Evolutionary conservation across 2,113 vertebrate species (phyloP), one percentile per base, ranked within the genome.

Genomic region (Daphoenositta chrysoptera): DNA sequence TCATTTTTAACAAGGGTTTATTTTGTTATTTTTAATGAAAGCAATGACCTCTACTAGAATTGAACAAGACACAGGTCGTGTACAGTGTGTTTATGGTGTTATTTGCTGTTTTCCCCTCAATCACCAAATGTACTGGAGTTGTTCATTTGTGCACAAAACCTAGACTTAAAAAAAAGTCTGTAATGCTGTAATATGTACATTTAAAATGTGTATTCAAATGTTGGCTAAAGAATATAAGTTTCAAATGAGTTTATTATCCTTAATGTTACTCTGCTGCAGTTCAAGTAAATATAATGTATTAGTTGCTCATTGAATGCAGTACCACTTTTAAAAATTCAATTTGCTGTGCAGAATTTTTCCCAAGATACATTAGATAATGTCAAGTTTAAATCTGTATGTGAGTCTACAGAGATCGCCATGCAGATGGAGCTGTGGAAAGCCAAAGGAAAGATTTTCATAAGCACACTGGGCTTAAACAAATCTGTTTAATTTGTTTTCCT

Each of bases 401-500:
- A 64, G 54, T 91, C 91, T 84, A 39, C 84, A 90, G 84, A 90
- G 56, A 63, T 89, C 50, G 9, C 33, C 16, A 53, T 95, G 90
- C 84, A 95, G 94, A 94, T 63, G 61, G 84, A 96, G 61, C 22
- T 78, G 45, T 84, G 57, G 17, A 95, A 75, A 77, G 66, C 88
- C 83, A 54, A 85, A 94, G 63, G 61, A 87, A 94, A 75, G 40
- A 37, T 51, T 82, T 94, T 86, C 50, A 60, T 91, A 84, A 89
- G 37, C 68, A 63, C 69, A 35, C 21, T 90, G 64, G 53, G 47
- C 42, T 97, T 96, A 92, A 95, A 93, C 42, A 69, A 93, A 94
- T 88, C 84, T 83, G 73, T 95, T 95, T 94, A 96, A 89, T 91
- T 97, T 85, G 58, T 96, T 96, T 97, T 94, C 42, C 69, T 92